These are phyloP conservation scores for Kryptolebias marmoratus DNA, from an alignment of 2,113 vertebrate species.

Conservation along the genomic window DNA sequence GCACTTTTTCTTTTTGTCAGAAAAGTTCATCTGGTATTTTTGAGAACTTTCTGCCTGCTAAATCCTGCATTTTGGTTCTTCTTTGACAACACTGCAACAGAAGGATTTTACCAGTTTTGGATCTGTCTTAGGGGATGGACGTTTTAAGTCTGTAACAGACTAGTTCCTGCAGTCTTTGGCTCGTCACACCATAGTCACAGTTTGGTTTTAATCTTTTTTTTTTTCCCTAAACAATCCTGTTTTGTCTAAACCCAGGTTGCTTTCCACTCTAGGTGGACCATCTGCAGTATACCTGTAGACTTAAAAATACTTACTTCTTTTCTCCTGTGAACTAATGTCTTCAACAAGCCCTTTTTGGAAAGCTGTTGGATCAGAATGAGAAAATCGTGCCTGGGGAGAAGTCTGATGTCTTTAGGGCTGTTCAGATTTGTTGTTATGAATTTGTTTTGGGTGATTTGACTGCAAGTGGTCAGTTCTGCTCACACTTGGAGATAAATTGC, in stretches of 20 bases:
- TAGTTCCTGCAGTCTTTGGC: not conserved
- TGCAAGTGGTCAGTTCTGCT: too few relatives aligned
- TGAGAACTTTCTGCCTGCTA: not conserved
- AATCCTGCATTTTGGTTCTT: not conserved
- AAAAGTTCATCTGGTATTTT: not conserved
- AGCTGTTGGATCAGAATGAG: not conserved
- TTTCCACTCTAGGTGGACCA: not conserved
- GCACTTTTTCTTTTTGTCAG: not conserved
- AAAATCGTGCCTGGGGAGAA: not conserved
- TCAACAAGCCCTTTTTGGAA: not conserved
- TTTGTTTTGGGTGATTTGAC: too few relatives aligned
- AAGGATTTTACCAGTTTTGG: not conserved
- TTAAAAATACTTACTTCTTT: too few relatives aligned
- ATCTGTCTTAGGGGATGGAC: not conserved
- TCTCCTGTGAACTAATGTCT: not conserved
- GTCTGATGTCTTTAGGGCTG: not conserved
- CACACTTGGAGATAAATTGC: too few relatives aligned
- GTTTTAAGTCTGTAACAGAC: not conserved
- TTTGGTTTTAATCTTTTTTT: not conserved
- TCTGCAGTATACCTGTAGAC: too few relatives aligned
- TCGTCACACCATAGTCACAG: not conserved
- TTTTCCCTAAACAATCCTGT: not conserved
- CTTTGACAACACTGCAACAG: not conserved
- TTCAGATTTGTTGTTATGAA: too few relatives aligned
- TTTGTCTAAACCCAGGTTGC: not conserved